phyloP scores from a whole-genome alignment of 2,888 invertebrate genomes.

The Microdon myrmicae region DNA sequence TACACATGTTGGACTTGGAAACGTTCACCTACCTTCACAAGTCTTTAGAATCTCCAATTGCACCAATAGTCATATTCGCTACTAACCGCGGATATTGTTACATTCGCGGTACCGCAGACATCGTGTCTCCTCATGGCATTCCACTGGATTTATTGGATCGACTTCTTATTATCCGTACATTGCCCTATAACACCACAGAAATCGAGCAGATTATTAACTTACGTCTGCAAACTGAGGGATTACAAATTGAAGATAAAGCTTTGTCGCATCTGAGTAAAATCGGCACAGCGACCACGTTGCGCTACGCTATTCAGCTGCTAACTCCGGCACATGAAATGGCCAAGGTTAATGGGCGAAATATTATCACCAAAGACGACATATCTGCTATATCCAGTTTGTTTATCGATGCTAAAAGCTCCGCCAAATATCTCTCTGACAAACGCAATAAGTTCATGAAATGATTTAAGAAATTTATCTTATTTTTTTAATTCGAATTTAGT shows the following conservation, averaged over 20 bases:
- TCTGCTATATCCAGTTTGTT: slow-evolving; percentile 87
- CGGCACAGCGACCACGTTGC: slow-evolving; percentile 86
- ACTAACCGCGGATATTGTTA: slow-evolving; percentile 95
- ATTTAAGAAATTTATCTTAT: no score
- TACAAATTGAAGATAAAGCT: slow-evolving; percentile 86
- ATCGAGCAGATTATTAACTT: slow-evolving; percentile 84
- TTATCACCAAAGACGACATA: slow-evolving; percentile 84
- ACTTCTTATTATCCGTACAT: slow-evolving; percentile 91
- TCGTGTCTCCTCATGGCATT: slow-evolving; percentile 93
- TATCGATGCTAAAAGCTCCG: slow-evolving; percentile 95
- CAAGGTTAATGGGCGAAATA: slow-evolving; percentile 84
- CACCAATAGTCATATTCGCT: slow-evolving; percentile 98
- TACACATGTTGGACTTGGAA: slow-evolving; percentile 99
- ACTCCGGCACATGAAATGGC: slow-evolving; percentile 91
- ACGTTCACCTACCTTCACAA: slow-evolving; percentile 98
- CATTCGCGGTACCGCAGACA: slow-evolving; percentile 86
- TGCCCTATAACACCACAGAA: slow-evolving; percentile 81
- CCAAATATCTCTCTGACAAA: slow-evolving; percentile 88
- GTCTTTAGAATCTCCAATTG: slow-evolving; percentile 95
- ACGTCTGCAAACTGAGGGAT: slow-evolving; percentile 88
- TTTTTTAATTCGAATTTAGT: no score
- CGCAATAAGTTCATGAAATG: slow-evolving; percentile 93
- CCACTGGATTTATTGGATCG: slow-evolving; percentile 95
- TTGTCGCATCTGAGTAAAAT: slow-evolving; percentile 82
- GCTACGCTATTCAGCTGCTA: slow-evolving; percentile 91